Percentiles rank a stretch among this genome's conserved stretches.
phyloP scores from a whole-genome alignment of 2,888 invertebrate species.

The Caenorhabditis sulstoni region DNA sequence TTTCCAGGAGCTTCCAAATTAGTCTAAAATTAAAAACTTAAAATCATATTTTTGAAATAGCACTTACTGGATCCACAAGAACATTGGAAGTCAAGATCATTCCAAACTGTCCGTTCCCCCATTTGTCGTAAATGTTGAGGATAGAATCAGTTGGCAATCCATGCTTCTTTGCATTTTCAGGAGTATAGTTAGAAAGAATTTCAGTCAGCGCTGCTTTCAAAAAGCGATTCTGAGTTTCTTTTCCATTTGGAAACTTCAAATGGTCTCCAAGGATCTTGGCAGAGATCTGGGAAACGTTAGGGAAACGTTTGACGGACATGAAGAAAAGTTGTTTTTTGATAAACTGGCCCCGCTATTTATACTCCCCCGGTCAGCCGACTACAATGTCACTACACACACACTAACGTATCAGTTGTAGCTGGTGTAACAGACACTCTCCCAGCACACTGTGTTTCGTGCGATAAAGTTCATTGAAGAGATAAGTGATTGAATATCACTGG shows the following conservation, averaged over 20 bases:
- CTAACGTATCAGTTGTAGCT: no score
- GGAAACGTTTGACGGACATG: constrained; percentile 6
- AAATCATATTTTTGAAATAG: background rate
- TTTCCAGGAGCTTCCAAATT: constrained; percentile 72
- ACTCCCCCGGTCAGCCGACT: background rate
- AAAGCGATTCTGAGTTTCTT: constrained; percentile 60
- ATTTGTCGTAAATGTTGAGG: constrained; percentile 71
- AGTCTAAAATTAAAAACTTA: constrained; percentile 36
- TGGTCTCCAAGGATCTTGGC: constrained; percentile 48
- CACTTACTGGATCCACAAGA: constrained; percentile 55
- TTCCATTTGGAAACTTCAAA: constrained; percentile 48
- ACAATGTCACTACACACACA: no score
- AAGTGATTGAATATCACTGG: no score
- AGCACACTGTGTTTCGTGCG: no score
- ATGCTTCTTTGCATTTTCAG: constrained; percentile 44
- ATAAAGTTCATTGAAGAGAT: no score
- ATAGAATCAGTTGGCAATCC: constrained; percentile 66
- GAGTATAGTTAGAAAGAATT: constrained; percentile 43
- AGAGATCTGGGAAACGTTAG: background rate
- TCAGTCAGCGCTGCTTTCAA: constrained; percentile 69
- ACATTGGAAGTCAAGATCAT: constrained; percentile 70
- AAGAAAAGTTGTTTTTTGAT: background rate
- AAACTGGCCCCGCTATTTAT: background rate
- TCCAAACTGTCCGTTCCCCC: constrained; percentile 71
- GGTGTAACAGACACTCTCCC: no score